Percentiles rank a stretch among this genome's conserved stretches.
Evolutionary conservation across 2,888 invertebrate genomes (phyloP).

Genomic region (Dasysyrphus tricinctus): DNA sequence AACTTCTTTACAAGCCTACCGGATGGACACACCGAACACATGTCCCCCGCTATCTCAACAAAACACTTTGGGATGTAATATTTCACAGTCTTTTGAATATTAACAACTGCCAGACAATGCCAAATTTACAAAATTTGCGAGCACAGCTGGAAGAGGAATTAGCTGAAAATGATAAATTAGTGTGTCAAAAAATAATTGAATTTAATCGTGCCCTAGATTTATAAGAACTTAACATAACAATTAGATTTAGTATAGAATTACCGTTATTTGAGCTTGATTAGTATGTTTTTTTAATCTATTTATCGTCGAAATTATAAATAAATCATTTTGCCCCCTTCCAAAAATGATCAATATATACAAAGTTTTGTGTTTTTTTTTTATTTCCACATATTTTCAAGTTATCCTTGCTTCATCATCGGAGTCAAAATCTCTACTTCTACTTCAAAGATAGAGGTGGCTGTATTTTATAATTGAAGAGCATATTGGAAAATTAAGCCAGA

Average conservation of each 20-base stretch:
- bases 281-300: slow-evolving; percentile 2
- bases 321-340: background rate
- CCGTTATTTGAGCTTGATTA: background rate
- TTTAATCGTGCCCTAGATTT: slow-evolving; percentile 80
- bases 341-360: too few relatives aligned
- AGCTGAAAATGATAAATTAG: slow-evolving; percentile 80
- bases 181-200: slow-evolving; percentile 79
- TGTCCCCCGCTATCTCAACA: slow-evolving; percentile 86
- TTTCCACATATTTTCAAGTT: too few relatives aligned
- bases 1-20: slow-evolving; percentile 85
- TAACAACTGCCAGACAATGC: slow-evolving; percentile 89
- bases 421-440: background rate
- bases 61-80: slow-evolving; percentile 90
- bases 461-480: background rate
- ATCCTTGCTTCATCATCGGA: too few relatives aligned
- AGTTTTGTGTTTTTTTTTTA: too few relatives aligned
- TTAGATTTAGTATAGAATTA: slow-evolving; percentile 6
- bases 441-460: background rate
- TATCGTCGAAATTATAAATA: background rate
- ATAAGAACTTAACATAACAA: slow-evolving; percentile 13
- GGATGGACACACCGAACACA: slow-evolving; percentile 81
- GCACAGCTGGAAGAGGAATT: slow-evolving; percentile 80
- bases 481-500: too few relatives aligned
- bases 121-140: slow-evolving; percentile 86
- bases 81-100: slow-evolving; percentile 93